Evolutionary conservation across 2,888 invertebrate genomes (phyloP).

Genomic region (Chaitophorus viminalis): DNA sequence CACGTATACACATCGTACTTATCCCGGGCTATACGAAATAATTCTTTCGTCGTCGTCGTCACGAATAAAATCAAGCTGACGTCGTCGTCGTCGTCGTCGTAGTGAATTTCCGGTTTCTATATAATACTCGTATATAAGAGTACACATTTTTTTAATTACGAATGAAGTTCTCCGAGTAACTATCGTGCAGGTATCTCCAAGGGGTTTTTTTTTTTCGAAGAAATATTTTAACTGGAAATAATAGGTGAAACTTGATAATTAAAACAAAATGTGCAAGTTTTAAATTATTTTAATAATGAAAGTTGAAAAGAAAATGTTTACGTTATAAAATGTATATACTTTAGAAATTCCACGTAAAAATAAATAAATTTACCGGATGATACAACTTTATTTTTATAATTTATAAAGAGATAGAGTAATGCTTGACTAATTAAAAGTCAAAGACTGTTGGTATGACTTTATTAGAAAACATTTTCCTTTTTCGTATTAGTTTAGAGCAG

Average conservation of each 20-base stretch:
- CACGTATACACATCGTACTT: not conserved
- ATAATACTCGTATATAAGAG: not conserved
- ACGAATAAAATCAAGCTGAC: conserved; percentile 37
- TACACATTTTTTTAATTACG: conserved; percentile 46
- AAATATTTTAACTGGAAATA: conserved; percentile 57
- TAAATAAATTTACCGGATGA: conserved; percentile 39
- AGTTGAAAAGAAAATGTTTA: conserved; percentile 53
- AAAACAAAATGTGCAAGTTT: conserved; percentile 51
- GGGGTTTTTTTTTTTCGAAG: conserved; percentile 26
- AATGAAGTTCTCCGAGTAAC: conserved; percentile 13
- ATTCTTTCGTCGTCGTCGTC: not conserved
- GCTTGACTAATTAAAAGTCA: conserved; percentile 35
- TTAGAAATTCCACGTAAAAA: conserved; percentile 25
- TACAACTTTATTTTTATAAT: conserved; percentile 14
- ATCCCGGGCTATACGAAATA: not conserved
- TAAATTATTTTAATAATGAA: conserved; percentile 52
- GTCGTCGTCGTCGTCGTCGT: not conserved
- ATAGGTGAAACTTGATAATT: conserved; percentile 51
- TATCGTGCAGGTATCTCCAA: not conserved
- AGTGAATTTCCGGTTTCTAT: conserved; percentile 37
- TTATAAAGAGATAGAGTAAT: conserved; percentile 6
- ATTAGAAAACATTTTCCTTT: not conserved
- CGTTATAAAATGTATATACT: conserved; percentile 14
- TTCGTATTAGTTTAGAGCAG: not conserved
- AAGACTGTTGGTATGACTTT: not conserved